Evolutionary conservation across 1,140 invertebrate species (phyloP).

Genomic region (Brachionus rubens): DNA sequence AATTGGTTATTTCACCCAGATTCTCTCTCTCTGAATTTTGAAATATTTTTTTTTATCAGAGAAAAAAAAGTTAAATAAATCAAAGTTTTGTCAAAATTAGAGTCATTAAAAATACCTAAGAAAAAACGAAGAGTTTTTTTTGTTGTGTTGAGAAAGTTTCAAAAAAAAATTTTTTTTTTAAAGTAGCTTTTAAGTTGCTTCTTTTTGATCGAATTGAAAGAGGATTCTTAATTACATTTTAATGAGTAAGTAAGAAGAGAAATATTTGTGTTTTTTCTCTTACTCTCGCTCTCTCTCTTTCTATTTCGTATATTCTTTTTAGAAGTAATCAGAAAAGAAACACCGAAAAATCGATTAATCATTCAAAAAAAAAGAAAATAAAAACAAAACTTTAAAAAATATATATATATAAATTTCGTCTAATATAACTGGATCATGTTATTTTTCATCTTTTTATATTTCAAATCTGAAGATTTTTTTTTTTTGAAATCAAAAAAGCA

Average conservation of each 20-base stretch:
- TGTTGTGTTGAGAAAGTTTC: background rate
- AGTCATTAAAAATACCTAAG: background rate
- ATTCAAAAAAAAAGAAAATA: slow-evolving; percentile 12
- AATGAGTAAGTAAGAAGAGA: slow-evolving; percentile 39
- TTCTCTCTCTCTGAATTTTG: background rate
- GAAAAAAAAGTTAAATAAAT: slow-evolving; percentile 10
- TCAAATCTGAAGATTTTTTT: background rate
- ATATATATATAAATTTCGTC: background rate
- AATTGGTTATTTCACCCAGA: slow-evolving; percentile 43
- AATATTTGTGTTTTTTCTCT: slow-evolving; percentile 26
- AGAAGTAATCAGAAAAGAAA: slow-evolving; percentile 40
- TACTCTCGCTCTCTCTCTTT: background rate
- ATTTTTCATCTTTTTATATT: background rate
- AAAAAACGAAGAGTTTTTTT: background rate
- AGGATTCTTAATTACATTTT: slow-evolving; percentile 38
- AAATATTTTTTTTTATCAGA: background rate
- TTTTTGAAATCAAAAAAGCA: slow-evolving; percentile 1
- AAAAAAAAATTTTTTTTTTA: background rate
- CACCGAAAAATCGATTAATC: slow-evolving; percentile 46
- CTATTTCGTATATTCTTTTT: background rate
- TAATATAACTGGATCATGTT: slow-evolving; percentile 44
- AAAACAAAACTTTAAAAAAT: slow-evolving; percentile 10
- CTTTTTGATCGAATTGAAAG: slow-evolving; percentile 28
- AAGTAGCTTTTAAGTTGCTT: slow-evolving; percentile 7
- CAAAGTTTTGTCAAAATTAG: slow-evolving; percentile 19